Evolutionary conservation across 1,140 invertebrate genomes (phyloP).

Genomic region (Heliothis virescens): DNA sequence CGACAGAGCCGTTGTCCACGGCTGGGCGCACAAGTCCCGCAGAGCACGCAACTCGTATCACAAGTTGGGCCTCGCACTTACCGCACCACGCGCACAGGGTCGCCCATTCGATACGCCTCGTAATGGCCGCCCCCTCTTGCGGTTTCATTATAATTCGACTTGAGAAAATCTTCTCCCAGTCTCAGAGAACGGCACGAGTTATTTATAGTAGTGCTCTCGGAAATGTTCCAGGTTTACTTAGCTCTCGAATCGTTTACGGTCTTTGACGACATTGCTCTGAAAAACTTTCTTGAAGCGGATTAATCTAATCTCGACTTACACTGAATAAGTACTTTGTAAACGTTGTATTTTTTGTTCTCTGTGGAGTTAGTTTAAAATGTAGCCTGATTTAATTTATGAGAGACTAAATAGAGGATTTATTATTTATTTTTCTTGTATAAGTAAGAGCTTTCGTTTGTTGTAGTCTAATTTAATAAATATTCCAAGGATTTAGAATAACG

Average conservation of each 20-base stretch:
- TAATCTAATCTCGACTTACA: slow-evolving; percentile 15
- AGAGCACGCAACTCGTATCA: neutral
- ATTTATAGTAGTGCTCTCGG: slow-evolving; percentile 28
- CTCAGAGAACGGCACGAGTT: slow-evolving; percentile 6
- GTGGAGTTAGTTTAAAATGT: neutral
- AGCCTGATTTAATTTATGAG: neutral
- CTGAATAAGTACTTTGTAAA: neutral
- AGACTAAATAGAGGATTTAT: neutral
- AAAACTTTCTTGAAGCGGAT: slow-evolving; percentile 10
- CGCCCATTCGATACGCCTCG: slow-evolving; percentile 21
- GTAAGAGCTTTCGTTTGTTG: neutral
- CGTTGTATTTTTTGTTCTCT: neutral
- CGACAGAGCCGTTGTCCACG: slow-evolving; percentile 10
- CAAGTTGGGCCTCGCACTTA: slow-evolving; percentile 31
- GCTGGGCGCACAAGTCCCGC: slow-evolving; percentile 10
- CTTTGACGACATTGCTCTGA: slow-evolving; percentile 19
- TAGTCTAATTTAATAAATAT: too few relatives aligned
- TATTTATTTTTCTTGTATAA: slow-evolving; percentile 3
- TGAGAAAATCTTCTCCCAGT: slow-evolving; percentile 5
- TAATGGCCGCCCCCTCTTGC: slow-evolving; percentile 36
- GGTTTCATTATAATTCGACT: slow-evolving; percentile 42
- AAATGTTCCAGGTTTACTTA: slow-evolving; percentile 20
- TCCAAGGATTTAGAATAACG: too few relatives aligned
- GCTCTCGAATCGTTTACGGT: slow-evolving; percentile 31
- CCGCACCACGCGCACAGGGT: neutral